Percentiles rank a stretch among this genome's conserved stretches.
Evolutionary conservation across 2,113 vertebrate species (phyloP).

Genomic region (Burhinus oedicnemus): DNA sequence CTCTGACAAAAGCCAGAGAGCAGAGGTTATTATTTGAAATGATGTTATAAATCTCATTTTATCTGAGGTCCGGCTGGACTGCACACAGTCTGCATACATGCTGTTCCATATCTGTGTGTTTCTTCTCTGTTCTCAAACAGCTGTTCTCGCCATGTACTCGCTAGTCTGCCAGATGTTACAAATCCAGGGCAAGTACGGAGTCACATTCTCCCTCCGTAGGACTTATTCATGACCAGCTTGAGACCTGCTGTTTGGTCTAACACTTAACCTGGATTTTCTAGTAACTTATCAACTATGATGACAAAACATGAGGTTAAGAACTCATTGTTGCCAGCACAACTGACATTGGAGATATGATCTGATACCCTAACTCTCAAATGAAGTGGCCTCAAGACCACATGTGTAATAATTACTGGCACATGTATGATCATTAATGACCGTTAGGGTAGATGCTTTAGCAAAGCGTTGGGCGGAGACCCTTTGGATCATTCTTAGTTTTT

Average conservation of each 20-base stretch:
- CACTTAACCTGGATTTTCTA: conserved; percentile 41
- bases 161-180: conserved; percentile 32
- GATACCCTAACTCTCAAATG: neutral
- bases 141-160: conserved; percentile 1
- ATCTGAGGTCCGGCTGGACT: neutral
- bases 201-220: neutral
- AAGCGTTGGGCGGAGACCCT: neutral
- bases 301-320: neutral
- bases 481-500: neutral
- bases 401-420: neutral
- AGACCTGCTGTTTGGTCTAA: conserved; percentile 28
- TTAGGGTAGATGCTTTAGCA: neutral
- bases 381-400: neutral
- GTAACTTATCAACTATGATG: conserved; percentile 6
- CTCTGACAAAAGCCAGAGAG: neutral
- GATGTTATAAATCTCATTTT: neutral
- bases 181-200: neutral
- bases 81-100: neutral
- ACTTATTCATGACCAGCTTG: neutral
- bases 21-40: conserved; percentile 6
- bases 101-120: neutral
- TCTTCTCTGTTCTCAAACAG: conserved; percentile 20
- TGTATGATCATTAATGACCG: neutral
- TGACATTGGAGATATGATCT: neutral
- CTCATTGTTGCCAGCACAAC: neutral